Conservation (phyloP, 2,888 invertebrate species). For the Ormyrus rosae region DNA sequence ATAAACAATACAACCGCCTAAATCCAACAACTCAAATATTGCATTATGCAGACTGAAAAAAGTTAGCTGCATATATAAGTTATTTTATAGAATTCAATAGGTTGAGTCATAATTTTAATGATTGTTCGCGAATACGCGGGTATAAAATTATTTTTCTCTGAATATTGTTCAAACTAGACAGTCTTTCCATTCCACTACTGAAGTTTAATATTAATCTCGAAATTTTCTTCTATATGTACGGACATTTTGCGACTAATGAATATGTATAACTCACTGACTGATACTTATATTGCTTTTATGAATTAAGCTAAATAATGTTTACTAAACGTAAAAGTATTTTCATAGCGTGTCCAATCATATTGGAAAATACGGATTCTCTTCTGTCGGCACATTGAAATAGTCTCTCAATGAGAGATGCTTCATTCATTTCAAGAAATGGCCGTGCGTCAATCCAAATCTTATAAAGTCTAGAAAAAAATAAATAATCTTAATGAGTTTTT, state of each 20-base stretch:
- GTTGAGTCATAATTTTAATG: conserved; percentile 44
- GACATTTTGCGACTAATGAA: conserved; percentile 53
- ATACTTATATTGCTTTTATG: conserved; percentile 55
- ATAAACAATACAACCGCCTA: conserved; percentile 48
- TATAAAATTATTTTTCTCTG: conserved; percentile 39
- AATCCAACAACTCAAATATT: conserved; percentile 45
- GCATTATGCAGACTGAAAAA: conserved; percentile 32
- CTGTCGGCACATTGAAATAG: conserved; percentile 28
- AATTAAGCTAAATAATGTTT: conserved; percentile 51
- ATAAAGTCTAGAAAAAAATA: conserved; percentile 44
- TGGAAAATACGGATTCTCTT: conserved; percentile 52
- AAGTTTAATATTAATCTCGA: conserved; percentile 40
- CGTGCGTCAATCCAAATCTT: conserved; percentile 46
- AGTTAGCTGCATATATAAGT: conserved; percentile 18
- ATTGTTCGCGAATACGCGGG: conserved; percentile 27
- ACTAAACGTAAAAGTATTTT: conserved; percentile 51
- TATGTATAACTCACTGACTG: conserved; percentile 50
- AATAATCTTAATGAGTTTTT: conserved; percentile 41
- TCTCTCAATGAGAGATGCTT: conserved; percentile 36
- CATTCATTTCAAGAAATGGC: conserved; percentile 47
- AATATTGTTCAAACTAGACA: conserved; percentile 49
- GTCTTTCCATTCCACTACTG: conserved; percentile 49
- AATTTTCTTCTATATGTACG: conserved; percentile 40
- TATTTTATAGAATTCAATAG: conserved; percentile 44
- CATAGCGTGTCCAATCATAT: conserved; percentile 46